Evolutionary conservation across 2,888 invertebrate species (phyloP).

Genomic region (Papilio demoleus): DNA sequence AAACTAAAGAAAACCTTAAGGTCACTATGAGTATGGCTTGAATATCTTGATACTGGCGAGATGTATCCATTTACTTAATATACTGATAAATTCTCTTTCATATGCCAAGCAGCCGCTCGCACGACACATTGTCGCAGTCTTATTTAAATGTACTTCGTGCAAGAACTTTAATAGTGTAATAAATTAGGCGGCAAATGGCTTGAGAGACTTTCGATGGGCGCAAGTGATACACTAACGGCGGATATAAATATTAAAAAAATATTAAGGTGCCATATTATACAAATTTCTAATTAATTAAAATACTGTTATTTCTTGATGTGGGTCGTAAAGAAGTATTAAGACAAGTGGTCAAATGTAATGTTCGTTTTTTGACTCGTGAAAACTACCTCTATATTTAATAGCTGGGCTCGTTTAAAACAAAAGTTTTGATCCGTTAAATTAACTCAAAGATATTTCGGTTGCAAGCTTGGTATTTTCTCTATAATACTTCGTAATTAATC

Average conservation of each 20-base stretch:
- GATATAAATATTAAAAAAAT: too few relatives aligned
- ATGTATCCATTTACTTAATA: conserved; percentile 32
- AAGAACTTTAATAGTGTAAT: conserved; percentile 33
- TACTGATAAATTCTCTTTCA: conserved; percentile 34
- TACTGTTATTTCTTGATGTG: too few relatives aligned
- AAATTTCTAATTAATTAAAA: background rate
- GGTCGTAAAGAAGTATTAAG: too few relatives aligned
- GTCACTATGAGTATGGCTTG: background rate
- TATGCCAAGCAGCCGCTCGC: conserved; percentile 15
- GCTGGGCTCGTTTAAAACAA: too few relatives aligned
- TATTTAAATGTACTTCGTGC: conserved; percentile 39
- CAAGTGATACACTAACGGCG: conserved; percentile 19
- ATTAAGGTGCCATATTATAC: too few relatives aligned
- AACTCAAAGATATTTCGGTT: too few relatives aligned
- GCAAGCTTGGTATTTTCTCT: too few relatives aligned
- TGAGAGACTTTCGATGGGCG: conserved; percentile 23
- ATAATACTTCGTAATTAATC: background rate
- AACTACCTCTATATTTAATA: too few relatives aligned
- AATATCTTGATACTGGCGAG: conserved; percentile 11
- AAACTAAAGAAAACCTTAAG: conserved; percentile 13
- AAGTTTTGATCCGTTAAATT: too few relatives aligned
- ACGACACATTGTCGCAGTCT: conserved; percentile 28
- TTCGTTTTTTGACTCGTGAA: too few relatives aligned
- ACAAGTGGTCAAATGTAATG: too few relatives aligned
- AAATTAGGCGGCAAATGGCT: conserved; percentile 31